Evolutionary conservation across 2,113 vertebrate genomes (phyloP), one percentile per base, ranked within the genome.

Genomic region (Egretta garzetta): DNA sequence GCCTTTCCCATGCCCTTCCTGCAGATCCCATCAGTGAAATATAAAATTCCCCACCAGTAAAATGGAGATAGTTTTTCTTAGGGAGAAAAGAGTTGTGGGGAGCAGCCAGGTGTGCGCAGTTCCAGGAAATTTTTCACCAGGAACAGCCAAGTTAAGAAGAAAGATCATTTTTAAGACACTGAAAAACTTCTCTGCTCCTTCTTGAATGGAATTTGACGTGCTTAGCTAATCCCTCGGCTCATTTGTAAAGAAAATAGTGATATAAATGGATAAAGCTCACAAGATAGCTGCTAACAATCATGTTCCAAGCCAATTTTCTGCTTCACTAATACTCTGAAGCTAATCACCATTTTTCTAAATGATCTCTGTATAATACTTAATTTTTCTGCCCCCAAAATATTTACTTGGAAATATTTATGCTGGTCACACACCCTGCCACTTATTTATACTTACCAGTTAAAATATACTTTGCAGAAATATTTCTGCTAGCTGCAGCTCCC

Each of bases 271-370:
- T 96, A 90, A 90, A 90, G 62, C 92, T 86, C 90, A 96, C 79
- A 75, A 88, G 90, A 72, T 81, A 94, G 66, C 85, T 86, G 75
- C 93, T 93, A 95, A 92, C 63, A 90, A 76, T 88, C 67, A 28
- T 39, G 41, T 86, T 97, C 75, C 67, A 92, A 92, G 67, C 45
- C 92, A 95, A 93, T 94, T 92, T 97, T 92, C 82, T 95, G 92
- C 88, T 92, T 94, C 93, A 62, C 32, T 95, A 92, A 74, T 83
- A 75, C 59, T 92, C 50, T 77, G 75, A 90, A 83, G 35, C 41
- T 80, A 92, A 97, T 95, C 71, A 97, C 22, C 63, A 52, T 88
- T 96, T 92, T 96, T 88, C 45, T 74, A 83, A 92, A 62, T 63
- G 12, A 88, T 94, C 37, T 66, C 75, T 73, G 21, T 62, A 58